Evolutionary conservation across 2,113 vertebrate genomes (phyloP), one percentile per base, ranked within the genome.

Genomic region (Columba livia): DNA sequence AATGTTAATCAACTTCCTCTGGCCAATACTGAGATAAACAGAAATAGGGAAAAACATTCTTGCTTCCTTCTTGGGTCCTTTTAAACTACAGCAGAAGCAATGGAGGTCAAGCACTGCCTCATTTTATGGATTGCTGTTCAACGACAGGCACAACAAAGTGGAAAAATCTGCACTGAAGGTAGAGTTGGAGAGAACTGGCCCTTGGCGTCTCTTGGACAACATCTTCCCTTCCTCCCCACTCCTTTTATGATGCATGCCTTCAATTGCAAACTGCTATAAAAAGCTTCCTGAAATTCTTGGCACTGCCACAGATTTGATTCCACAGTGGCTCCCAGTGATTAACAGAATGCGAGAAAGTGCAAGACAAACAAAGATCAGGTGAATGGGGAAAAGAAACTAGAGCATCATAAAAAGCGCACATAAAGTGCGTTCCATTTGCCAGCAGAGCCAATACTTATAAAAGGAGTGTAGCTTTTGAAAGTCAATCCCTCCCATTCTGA

Each of bases 301-400:
- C 88, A 72, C 40, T 91, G 81, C 42, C 79, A 57, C 70, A 75
- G 70, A 87, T 93, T 54, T 96, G 95, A 96, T 88, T 91, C 96
- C 89, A 75, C 81, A 93, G 87, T 79, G 92, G 88, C 84, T 96
- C 48, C 90, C 72, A 92, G 85, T 92, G 86, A 96, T 96, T 96
- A 95, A 95, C 92, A 93, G 85, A 96, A 94, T 85, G 87, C 89
- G 88, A 83, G 90, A 92, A 92, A 91, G 89, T 42, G 79, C 94
- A 96, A 96, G 93, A 69, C 90, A 97, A 97, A 97, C 94, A 94
- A 57, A 94, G 87, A 94, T 96, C 94, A 97, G 94, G 96, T 97
- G 93, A 97, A 94, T 56, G 44, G 79, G 85, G 93, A 84, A 95
- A 96, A 95, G 94, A 96, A 94, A 88, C 12, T 28, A 42, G 89